Percentiles rank a stretch among this genome's conserved stretches.
Evolutionary conservation across 2,797 vertebrate genomes (phyloP).

Genomic region (Lutjanus argentimaculatus): DNA sequence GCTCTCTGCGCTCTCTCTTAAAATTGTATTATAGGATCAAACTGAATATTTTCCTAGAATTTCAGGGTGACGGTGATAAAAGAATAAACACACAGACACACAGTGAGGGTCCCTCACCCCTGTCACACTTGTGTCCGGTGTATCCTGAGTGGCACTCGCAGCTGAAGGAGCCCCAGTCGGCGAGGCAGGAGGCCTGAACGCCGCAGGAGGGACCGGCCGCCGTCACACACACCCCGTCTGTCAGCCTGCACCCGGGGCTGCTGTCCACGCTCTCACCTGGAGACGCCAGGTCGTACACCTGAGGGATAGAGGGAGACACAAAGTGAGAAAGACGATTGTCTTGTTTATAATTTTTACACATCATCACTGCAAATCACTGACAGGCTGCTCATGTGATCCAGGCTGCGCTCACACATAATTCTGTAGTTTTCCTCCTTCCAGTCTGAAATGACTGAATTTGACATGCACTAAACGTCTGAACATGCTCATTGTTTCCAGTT

Average conservation of each 20-base stretch:
- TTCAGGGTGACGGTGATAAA: neutral
- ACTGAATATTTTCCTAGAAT: no score
- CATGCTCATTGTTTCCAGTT: constrained; percentile 29
- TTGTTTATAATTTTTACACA: neutral
- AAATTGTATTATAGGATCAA: no score
- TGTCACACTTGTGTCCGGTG: constrained; percentile 88
- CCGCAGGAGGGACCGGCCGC: constrained; percentile 87
- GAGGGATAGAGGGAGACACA: neutral
- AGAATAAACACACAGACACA: constrained; percentile 5
- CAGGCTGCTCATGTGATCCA: neutral
- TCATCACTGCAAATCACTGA: neutral
- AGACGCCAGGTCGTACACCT: constrained; percentile 91
- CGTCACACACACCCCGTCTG: constrained; percentile 87
- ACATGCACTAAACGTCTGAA: constrained; percentile 44
- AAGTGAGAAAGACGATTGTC: neutral
- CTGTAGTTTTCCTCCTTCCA: constrained; percentile 7
- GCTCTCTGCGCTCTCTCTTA: no score
- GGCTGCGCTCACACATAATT: neutral
- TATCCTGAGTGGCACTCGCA: constrained; percentile 91
- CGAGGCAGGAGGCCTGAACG: constrained; percentile 86
- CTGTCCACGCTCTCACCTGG: constrained; percentile 90
- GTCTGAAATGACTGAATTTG: constrained; percentile 20
- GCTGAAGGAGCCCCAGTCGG: constrained; percentile 90
- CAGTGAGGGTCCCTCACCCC: constrained; percentile 76
- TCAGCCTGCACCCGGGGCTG: constrained; percentile 86